Percentiles rank a stretch among this genome's conserved stretches.
These are phyloP conservation scores for Spialia ferax DNA, from an alignment of 2,888 invertebrate genomes.

Conservation along the genomic window DNA sequence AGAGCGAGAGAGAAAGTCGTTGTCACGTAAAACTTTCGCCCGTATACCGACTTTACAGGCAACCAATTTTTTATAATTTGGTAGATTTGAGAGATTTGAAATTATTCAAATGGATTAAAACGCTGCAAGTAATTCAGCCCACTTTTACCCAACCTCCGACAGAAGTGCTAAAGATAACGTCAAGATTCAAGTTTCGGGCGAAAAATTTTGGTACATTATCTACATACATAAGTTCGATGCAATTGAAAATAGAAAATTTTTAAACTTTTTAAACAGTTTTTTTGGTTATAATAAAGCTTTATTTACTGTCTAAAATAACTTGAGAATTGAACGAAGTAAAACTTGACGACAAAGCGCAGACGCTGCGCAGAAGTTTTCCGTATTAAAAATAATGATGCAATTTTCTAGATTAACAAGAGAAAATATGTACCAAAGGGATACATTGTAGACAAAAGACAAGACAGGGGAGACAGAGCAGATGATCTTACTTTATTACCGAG, in stretches of 20 bases:
- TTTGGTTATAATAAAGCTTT: background rate
- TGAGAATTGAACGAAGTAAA: too few species aligned
- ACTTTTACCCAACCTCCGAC: background rate
- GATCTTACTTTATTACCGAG: slow-evolving; percentile 21
- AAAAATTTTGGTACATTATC: background rate
- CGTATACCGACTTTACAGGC: too few species aligned
- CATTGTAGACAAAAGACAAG: slow-evolving; percentile 18
- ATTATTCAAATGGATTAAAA: slow-evolving; percentile 34
- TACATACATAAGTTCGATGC: background rate
- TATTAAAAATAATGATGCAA: too few species aligned
- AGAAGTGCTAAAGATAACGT: background rate
- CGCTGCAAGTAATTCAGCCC: slow-evolving; percentile 21
- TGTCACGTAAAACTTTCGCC: too few species aligned
- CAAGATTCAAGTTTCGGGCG: background rate
- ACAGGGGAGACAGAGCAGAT: background rate
- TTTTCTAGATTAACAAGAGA: background rate
- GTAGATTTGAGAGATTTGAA: slow-evolving; percentile 30
- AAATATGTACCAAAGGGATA: background rate
- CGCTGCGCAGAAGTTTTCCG: too few species aligned
- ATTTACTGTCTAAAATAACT: background rate
- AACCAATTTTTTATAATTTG: too few species aligned
- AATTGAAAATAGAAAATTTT: too few species aligned
- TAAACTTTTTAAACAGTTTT: too few species aligned
- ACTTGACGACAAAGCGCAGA: background rate
- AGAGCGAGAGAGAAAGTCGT: too few species aligned